phyloP scores from a whole-genome alignment of 2,888 invertebrate species.

The Schizotus pectinicornis region DNA sequence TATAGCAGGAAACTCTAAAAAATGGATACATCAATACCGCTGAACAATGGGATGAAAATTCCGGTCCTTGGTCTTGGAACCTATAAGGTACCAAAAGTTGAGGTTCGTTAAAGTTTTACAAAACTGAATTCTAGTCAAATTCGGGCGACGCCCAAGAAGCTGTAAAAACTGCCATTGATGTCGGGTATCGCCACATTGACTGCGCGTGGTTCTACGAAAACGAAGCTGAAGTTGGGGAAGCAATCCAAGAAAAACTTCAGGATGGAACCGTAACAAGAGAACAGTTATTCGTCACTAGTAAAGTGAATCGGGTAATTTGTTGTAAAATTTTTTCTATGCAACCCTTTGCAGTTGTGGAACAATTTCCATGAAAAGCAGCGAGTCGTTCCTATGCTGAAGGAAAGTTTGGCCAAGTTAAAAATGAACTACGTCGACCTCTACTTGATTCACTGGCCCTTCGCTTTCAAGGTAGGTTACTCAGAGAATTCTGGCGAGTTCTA shows the following conservation, averaged over 20 bases:
- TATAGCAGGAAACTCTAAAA: conserved; percentile 22
- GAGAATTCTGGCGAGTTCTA: too few species aligned
- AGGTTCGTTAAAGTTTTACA: conserved; percentile 1
- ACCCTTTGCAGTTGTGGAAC: conserved; percentile 63
- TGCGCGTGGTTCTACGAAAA: conserved; percentile 68
- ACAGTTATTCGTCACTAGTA: conserved; percentile 72
- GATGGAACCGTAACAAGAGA: conserved; percentile 70
- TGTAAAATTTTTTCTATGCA: not conserved
- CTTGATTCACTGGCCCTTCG: conserved; percentile 55
- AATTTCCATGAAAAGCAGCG: conserved; percentile 65
- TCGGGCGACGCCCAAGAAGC: conserved; percentile 56
- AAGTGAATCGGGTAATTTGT: conserved; percentile 46
- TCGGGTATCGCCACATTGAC: conserved; percentile 71
- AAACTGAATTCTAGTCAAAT: conserved; percentile 41
- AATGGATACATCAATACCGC: conserved; percentile 43
- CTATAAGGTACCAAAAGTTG: conserved; percentile 60
- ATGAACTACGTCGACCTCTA: conserved; percentile 53
- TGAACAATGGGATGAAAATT: conserved; percentile 66
- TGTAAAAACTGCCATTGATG: conserved; percentile 64
- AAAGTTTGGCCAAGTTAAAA: conserved; percentile 46
- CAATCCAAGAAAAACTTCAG: conserved; percentile 65
- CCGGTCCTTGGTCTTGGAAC: conserved; percentile 72
- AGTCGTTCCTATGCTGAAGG: conserved; percentile 59
- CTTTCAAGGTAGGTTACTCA: conserved; percentile 45
- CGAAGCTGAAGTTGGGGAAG: conserved; percentile 63